Percentiles rank a stretch among this genome's conserved stretches.
phyloP scores from a whole-genome alignment of 2,888 invertebrate genomes.

The Lobophora halterata region DNA sequence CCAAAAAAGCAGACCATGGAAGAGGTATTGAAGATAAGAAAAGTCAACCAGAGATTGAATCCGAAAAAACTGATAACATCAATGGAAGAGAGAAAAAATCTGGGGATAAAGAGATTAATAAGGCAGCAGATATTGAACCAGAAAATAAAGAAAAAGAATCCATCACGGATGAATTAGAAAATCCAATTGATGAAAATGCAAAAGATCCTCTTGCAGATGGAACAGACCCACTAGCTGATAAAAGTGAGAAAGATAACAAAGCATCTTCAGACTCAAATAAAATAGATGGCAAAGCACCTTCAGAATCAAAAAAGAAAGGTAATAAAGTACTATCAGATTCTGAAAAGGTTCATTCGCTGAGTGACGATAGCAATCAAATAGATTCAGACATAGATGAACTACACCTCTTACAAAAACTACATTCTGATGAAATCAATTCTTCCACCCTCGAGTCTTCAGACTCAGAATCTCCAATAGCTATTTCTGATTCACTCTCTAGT shows the following conservation, averaged over 20 bases:
- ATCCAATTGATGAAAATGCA: background rate
- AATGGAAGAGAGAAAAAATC: conserved; percentile 17
- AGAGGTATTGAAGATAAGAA: conserved; percentile 29
- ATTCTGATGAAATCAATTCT: conserved; percentile 50
- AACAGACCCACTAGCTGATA: too few species aligned
- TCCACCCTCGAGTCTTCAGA: conserved; percentile 55
- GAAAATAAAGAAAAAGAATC: conserved; percentile 7
- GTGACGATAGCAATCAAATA: conserved; percentile 45
- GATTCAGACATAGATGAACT: conserved; percentile 66
- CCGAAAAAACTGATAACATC: conserved; percentile 12
- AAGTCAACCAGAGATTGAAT: conserved; percentile 18
- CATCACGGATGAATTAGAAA: conserved; percentile 9
- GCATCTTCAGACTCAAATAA: too few species aligned
- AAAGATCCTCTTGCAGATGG: conserved; percentile 3
- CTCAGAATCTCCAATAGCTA: conserved; percentile 56
- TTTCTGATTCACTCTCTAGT: conserved; percentile 58
- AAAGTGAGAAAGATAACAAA: too few species aligned
- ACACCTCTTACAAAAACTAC: conserved; percentile 61
- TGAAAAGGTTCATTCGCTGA: conserved; percentile 41
- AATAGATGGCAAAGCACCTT: too few species aligned
- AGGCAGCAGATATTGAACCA: background rate
- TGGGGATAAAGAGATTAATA: conserved; percentile 14
- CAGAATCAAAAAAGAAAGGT: too few species aligned
- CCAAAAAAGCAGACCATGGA: conserved; percentile 35
- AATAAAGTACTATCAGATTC: conserved; percentile 13